Evolutionary conservation across 2,113 vertebrate genomes (phyloP).

Genomic region (Oxyura jamaicensis): DNA sequence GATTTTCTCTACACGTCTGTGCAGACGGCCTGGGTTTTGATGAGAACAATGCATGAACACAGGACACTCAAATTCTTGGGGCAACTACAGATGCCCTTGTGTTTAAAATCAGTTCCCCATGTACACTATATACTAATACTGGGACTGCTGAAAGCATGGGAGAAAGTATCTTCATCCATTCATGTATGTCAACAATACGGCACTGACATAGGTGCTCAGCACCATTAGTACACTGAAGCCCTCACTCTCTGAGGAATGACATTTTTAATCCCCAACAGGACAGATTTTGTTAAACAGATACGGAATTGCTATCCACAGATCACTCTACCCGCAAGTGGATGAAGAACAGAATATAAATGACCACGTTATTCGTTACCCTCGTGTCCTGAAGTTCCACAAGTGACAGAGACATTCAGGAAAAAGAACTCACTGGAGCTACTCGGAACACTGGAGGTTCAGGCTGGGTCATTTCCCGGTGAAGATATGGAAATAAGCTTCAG

Average conservation of each 20-base stretch:
- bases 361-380: constrained; percentile 12
- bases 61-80: neutral
- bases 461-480: neutral
- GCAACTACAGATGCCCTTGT: neutral
- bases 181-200: neutral
- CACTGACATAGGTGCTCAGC: neutral
- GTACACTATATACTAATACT: neutral
- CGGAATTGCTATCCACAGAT: constrained; percentile 8
- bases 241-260: neutral
- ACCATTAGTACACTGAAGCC: neutral
- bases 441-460: neutral
- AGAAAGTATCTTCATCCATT: neutral
- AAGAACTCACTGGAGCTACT: neutral
- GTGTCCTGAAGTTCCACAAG: neutral
- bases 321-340: neutral
- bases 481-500: neutral
- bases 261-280: neutral
- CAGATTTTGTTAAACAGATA: constrained; percentile 26
- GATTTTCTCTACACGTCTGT: accelerated
- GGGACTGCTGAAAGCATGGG: neutral
- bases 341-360: constrained; percentile 22
- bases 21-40: neutral
- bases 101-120: neutral
- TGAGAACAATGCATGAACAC: neutral
- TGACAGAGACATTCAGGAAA: neutral